phyloP scores from a whole-genome alignment of 2,113 vertebrate species.

The Tonatia bakeri region DNA sequence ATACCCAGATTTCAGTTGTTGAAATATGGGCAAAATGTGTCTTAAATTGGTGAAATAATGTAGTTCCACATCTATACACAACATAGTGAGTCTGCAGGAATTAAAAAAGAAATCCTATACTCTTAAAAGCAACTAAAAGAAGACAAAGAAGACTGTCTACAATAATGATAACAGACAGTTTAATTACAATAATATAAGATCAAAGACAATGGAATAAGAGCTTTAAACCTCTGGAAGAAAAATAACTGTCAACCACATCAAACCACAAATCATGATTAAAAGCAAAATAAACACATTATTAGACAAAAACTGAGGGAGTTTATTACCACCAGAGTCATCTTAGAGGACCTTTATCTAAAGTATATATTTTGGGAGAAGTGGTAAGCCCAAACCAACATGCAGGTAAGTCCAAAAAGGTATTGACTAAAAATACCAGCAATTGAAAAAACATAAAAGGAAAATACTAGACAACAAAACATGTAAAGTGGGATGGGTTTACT shows the following conservation, averaged over 20 bases:
- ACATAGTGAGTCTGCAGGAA: not conserved
- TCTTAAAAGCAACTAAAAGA: not conserved
- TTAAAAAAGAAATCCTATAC: not conserved
- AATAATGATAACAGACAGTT: not conserved
- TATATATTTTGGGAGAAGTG: not conserved
- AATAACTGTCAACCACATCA: not conserved
- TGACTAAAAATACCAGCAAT: not conserved
- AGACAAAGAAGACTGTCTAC: not conserved
- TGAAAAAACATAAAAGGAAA: not conserved
- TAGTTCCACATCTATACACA: not conserved
- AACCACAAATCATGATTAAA: not conserved
- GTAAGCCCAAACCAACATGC: not conserved
- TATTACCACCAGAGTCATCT: not conserved
- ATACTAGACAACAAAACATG: not conserved
- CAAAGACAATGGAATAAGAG: not conserved
- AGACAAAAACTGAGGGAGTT: not conserved
- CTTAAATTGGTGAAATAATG: not conserved
- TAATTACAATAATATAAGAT: not conserved
- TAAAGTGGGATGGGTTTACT: not conserved
- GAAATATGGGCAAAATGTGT: not conserved
- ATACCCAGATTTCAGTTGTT: not conserved
- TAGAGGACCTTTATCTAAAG: not conserved
- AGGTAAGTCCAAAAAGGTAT: not conserved
- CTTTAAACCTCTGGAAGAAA: not conserved
- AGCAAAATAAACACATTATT: not conserved